Evolutionary conservation across 2,888 invertebrate species (phyloP).

Genomic region (Epistrophella euchroma): DNA sequence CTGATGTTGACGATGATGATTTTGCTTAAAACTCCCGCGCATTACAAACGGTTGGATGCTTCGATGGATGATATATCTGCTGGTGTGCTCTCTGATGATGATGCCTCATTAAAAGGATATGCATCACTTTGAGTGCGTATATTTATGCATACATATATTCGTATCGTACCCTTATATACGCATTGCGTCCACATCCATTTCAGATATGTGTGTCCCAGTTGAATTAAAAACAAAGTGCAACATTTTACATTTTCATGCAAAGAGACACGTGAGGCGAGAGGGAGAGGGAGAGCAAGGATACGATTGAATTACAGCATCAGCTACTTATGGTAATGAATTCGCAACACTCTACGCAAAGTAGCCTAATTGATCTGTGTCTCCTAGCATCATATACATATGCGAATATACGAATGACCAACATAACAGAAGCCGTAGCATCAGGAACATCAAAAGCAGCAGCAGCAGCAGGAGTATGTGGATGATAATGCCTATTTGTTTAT

Average conservation of each 20-base stretch:
- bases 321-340: conserved; percentile 75
- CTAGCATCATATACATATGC: conserved; percentile 5
- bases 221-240: conserved; percentile 66
- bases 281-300: background rate
- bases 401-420: background rate
- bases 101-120: conserved; percentile 73
- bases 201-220: conserved; percentile 30
- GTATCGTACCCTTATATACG: background rate
- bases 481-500: conserved; percentile 74
- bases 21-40: conserved; percentile 20
- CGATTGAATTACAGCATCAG: conserved; percentile 75
- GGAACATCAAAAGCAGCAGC: background rate
- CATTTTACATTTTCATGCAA: conserved; percentile 52
- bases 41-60: conserved; percentile 36
- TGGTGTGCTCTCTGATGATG: conserved; percentile 65
- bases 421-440: background rate
- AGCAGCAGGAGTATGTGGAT: conserved; percentile 39
- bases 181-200: conserved; percentile 15
- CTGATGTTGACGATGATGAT: conserved; percentile 13
- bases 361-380: conserved; percentile 68
- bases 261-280: background rate
- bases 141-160: background rate
- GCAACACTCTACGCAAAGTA: conserved; percentile 59
- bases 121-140: conserved; percentile 67
- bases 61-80: conserved; percentile 44